These are phyloP conservation scores for Archips xylosteana DNA, from an alignment of 2,888 invertebrate genomes.

Conservation along the genomic window DNA sequence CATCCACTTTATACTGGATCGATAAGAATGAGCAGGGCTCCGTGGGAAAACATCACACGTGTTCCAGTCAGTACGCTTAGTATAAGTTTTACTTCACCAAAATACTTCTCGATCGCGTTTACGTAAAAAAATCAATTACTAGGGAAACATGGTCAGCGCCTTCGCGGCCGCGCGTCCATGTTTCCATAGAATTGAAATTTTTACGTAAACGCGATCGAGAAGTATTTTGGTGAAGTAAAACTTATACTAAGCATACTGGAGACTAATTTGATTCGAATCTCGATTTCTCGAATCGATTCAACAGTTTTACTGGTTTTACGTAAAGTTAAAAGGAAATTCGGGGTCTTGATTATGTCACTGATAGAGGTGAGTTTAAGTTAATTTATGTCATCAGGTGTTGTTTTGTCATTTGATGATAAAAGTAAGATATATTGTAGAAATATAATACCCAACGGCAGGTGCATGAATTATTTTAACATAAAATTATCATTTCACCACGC, in stretches of 20 bases:
- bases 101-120: too few species aligned
- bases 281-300: conserved; percentile 31
- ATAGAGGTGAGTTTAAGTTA: conserved; percentile 44
- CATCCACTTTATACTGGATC: conserved; percentile 35
- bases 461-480: conserved; percentile 4
- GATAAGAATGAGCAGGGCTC: conserved; percentile 48
- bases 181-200: too few species aligned
- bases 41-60: conserved; percentile 54
- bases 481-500: conserved; percentile 4
- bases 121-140: too few species aligned
- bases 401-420: conserved; percentile 8
- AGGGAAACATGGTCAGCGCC: too few species aligned
- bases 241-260: too few species aligned
- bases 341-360: conserved; percentile 43
- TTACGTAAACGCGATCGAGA: too few species aligned
- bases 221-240: too few species aligned
- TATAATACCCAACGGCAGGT: neutral
- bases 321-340: conserved; percentile 38
- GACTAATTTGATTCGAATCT: conserved; percentile 22
- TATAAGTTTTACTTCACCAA: too few species aligned
- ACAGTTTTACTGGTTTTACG: conserved; percentile 31
- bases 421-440: neutral
- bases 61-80: too few species aligned
- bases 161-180: too few species aligned
- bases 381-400: conserved; percentile 41